Evolutionary conservation across 2,113 vertebrate species (phyloP).

Genomic region (Oncorhynchus keta): DNA sequence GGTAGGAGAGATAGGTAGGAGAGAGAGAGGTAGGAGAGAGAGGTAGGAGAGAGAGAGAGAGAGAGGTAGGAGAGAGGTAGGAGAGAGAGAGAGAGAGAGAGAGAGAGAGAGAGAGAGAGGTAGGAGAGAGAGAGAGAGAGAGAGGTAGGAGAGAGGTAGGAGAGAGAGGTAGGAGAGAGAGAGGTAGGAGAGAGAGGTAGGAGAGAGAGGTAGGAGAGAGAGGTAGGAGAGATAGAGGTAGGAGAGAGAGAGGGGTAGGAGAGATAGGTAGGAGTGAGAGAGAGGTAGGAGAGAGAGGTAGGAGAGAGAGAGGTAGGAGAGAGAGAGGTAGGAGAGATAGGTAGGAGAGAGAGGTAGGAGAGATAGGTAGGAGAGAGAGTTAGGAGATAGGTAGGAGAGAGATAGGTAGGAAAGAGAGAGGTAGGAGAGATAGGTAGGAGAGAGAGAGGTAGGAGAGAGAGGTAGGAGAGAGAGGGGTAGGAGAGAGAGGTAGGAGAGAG

Average conservation of each 20-base stretch:
- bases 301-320: conserved; percentile 6
- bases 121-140: not conserved
- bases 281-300: no score
- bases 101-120: not conserved
- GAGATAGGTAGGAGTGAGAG: no score
- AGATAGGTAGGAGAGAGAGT: conserved; percentile 7
- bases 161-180: not conserved
- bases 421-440: not conserved
- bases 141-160: no score
- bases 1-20: not conserved
- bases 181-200: not conserved
- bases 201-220: not conserved
- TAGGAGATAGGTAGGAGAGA: conserved; percentile 13
- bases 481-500: no score
- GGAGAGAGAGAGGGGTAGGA: no score
- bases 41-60: not conserved
- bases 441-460: not conserved
- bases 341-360: no score
- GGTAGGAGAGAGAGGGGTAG: no score
- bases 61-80: not conserved
- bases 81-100: not conserved
- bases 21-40: no score
- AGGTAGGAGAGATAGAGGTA: no score
- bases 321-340: not conserved
- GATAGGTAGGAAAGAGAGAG: no score